Evolutionary conservation across 2,888 invertebrate genomes (phyloP).

Genomic region (Tridacna gigas): DNA sequence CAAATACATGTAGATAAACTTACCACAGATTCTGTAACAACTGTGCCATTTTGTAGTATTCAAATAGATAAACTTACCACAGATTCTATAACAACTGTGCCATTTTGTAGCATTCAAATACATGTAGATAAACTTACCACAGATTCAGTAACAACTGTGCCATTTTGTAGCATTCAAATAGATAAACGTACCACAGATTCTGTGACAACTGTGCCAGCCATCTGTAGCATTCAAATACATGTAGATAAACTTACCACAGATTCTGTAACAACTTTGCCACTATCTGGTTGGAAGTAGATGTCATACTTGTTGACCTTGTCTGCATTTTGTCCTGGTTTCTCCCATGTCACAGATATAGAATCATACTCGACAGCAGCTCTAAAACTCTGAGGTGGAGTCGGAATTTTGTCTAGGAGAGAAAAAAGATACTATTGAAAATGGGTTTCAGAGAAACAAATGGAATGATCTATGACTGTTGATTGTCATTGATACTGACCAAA

Average conservation of each 20-base stretch:
- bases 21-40: slow-evolving; percentile 45
- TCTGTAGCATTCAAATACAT: background rate
- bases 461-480: no score
- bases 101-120: no score
- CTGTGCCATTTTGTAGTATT: no score
- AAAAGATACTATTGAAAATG: no score
- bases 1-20: no score
- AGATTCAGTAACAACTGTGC: slow-evolving; percentile 16
- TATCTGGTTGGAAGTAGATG: slow-evolving; percentile 42
- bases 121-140: slow-evolving; percentile 60
- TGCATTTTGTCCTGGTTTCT: slow-evolving; percentile 49
- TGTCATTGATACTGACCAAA: no score
- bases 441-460: no score
- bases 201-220: background rate
- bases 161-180: no score
- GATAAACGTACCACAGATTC: slow-evolving; percentile 54
- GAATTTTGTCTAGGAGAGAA: slow-evolving; percentile 59
- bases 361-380: slow-evolving; percentile 29
- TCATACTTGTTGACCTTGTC: slow-evolving; percentile 55
- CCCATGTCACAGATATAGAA: slow-evolving; percentile 58
- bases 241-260: slow-evolving; percentile 46
- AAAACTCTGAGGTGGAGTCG: slow-evolving; percentile 56
- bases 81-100: slow-evolving; percentile 16
- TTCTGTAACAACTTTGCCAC: background rate
- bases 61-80: slow-evolving; percentile 60